Evolutionary conservation across 1,140 invertebrate species (phyloP).

Genomic region (Nixonia krombeini): DNA sequence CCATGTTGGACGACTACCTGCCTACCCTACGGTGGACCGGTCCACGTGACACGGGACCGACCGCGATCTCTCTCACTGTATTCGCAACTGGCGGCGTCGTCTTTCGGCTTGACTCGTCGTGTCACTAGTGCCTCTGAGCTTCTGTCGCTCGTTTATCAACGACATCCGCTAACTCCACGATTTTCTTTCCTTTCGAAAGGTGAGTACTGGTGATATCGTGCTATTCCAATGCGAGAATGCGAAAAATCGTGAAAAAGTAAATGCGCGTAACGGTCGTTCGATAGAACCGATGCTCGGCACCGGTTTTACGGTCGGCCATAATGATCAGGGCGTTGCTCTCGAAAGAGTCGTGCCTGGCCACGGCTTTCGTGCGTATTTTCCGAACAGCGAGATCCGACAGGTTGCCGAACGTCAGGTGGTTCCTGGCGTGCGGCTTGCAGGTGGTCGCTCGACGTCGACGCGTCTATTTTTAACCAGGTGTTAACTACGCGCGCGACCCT

Average conservation of each 20-base stretch:
- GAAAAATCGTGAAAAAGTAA: not conserved
- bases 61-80: slow-evolving; percentile 61
- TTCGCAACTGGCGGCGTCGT: slow-evolving; percentile 58
- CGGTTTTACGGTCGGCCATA: slow-evolving; percentile 52
- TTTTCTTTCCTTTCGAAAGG: slow-evolving; percentile 44
- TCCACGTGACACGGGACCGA: slow-evolving; percentile 61
- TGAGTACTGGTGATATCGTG: too few species aligned
- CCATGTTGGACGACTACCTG: slow-evolving; percentile 24
- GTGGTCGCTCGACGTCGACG: too few species aligned
- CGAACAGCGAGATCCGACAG: slow-evolving; percentile 43
- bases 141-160: slow-evolving; percentile 38
- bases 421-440: slow-evolving; percentile 33
- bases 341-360: slow-evolving; percentile 3
- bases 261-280: slow-evolving; percentile 17
- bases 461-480: slow-evolving; percentile 34
- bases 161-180: slow-evolving; percentile 27
- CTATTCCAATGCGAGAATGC: too few species aligned
- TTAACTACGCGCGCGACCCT: not conserved
- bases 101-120: slow-evolving; percentile 49
- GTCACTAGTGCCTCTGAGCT: slow-evolving; percentile 55
- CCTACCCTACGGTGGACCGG: slow-evolving; percentile 59
- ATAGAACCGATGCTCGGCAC: slow-evolving; percentile 2
- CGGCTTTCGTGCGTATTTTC: not conserved
- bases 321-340: slow-evolving; percentile 56
- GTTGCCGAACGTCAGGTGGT: slow-evolving; percentile 50